Base-by-base conservation (phyloP, 2,113 vertebrate species). In the Pica pica region DNA sequence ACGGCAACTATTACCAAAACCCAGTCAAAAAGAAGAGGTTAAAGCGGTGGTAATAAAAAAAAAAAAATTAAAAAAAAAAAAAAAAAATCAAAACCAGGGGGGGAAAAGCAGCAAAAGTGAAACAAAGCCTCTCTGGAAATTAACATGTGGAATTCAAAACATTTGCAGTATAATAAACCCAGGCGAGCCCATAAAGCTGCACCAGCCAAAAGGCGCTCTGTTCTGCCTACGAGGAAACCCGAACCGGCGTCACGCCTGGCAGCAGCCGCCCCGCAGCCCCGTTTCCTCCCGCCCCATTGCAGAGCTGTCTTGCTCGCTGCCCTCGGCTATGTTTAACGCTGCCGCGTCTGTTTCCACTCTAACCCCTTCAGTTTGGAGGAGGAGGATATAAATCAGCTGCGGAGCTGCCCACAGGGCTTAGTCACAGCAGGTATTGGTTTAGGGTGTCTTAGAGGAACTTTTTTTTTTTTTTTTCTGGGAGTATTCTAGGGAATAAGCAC, bases 351-450 rank as follows among this genome's bases (percentile, higher is more conserved):
- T 68, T 95, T 94, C 95, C 94, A 94, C 95, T 90, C 93, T 22
- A 89, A 79, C 91, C 92, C 92, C 91, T 94, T 67, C 77, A 6
- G 3, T 83, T 88, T 22, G 85, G 71, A 94, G 88, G 78, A 94
- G 88, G 81, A 88, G 89, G 94, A 83, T 80, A 93, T 94, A 96
- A 96, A 97, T 96, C 96, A 97, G 91, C 91, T 59, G 89, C 18
- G 9, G 69, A 90, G 93, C 83, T 95, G 89, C 95, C 97, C 92
- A 94, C 92, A 82, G 93, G 89, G 93, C 93, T 97, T 92, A 96
- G 76, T 95, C 96, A 96, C 93, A 97, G 95, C 96, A 93, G 92
- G 92, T 97, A 95, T 93, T 97, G 95, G 93, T 96, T 97, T 94
- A 95, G 89, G 79, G 86, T 80, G 93, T 96, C 89, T 89, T 93